Evolutionary conservation across 2,797 vertebrate genomes (phyloP).

Genomic region (Tragopan temminckii): DNA sequence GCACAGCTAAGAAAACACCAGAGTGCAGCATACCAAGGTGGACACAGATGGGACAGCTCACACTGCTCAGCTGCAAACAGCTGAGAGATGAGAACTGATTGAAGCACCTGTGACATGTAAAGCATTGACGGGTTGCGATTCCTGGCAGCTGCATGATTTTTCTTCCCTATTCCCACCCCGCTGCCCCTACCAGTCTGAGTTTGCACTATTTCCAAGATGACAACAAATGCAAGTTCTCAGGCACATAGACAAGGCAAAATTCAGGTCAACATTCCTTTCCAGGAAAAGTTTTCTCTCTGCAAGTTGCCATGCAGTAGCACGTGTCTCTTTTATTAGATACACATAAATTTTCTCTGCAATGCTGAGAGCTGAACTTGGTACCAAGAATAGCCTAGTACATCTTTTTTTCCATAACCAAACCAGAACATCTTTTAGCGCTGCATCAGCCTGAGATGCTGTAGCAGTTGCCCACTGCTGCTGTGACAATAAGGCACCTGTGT

Average conservation of each 20-base stretch:
- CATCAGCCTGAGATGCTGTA: background rate
- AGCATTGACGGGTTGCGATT: background rate
- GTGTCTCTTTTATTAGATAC: background rate
- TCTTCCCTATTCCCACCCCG: background rate
- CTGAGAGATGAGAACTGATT: fast-evolving
- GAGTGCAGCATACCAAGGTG: background rate
- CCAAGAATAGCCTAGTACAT: background rate
- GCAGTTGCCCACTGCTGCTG: background rate
- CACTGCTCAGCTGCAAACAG: background rate
- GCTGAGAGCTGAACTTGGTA: background rate
- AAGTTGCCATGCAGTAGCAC: background rate
- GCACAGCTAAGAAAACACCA: slow-evolving; percentile 1
- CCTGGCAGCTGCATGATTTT: background rate
- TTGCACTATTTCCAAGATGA: background rate
- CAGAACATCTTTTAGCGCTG: background rate
- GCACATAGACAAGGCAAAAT: background rate
- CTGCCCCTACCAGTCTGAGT: background rate
- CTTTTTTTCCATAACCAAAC: background rate
- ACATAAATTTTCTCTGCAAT: background rate
- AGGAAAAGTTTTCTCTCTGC: background rate
- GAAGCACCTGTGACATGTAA: background rate
- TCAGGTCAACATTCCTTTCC: background rate
- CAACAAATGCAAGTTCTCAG: background rate
- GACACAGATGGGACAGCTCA: background rate
- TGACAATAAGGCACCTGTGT: background rate